Evolutionary conservation across 2,888 invertebrate species (phyloP).

Genomic region (Idaea biselata): DNA sequence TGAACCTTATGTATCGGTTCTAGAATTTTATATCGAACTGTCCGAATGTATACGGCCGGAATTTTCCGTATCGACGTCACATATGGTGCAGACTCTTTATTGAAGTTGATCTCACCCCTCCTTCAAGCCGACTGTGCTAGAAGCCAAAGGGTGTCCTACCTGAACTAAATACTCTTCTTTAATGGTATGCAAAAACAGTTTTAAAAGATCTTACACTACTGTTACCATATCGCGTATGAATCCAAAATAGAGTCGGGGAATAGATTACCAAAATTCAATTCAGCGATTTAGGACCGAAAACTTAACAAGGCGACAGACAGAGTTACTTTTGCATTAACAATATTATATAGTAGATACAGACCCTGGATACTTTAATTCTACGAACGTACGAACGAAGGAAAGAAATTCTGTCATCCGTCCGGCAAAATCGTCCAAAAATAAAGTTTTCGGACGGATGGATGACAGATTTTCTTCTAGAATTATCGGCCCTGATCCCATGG

Average conservation of each 20-base stretch:
- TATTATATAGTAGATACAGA: too few species aligned
- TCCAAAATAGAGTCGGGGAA: background rate
- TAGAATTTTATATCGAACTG: conserved; percentile 27
- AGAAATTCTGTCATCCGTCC: too few species aligned
- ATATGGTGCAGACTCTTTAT: conserved; percentile 74
- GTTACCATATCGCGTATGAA: background rate
- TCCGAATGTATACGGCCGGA: conserved; percentile 36
- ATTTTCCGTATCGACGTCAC: conserved; percentile 72
- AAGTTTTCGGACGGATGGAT: too few species aligned
- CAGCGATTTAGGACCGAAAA: too few species aligned
- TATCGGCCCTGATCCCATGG: too few species aligned
- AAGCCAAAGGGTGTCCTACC: conserved; percentile 59
- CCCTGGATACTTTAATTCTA: too few species aligned
- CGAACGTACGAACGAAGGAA: too few species aligned
- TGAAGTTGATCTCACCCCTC: conserved; percentile 63
- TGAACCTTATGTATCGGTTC: conserved; percentile 25
- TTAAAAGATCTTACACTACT: background rate
- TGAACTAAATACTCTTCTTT: conserved; percentile 63
- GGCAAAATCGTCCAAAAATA: too few species aligned
- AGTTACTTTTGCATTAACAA: too few species aligned
- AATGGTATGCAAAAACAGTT: conserved; percentile 55
- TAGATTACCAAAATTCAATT: too few species aligned
- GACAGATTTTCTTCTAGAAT: too few species aligned
- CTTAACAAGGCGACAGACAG: too few species aligned
- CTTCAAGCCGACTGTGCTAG: conserved; percentile 34